phyloP scores from a whole-genome alignment of 2,797 vertebrate species.

The Intellagama lesueurii region DNA sequence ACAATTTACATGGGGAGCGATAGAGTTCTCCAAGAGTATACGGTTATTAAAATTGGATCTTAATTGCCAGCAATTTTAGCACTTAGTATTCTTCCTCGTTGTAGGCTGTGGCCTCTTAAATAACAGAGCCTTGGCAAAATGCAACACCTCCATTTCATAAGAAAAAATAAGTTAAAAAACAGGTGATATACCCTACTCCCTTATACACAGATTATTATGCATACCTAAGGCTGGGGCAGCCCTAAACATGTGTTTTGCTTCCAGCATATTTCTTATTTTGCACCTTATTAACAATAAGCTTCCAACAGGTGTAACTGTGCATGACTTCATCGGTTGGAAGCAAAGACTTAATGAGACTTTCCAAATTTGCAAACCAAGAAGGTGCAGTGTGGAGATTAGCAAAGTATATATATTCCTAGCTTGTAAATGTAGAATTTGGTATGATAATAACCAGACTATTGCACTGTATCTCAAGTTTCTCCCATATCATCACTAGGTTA shows the following conservation, averaged over 20 bases:
- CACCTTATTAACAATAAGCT: slow-evolving; percentile 5
- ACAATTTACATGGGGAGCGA: neutral
- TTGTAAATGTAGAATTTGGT: neutral
- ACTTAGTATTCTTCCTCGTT: neutral
- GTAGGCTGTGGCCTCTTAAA: slow-evolving; percentile 17
- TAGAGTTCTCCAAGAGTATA: neutral
- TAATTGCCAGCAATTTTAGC: neutral
- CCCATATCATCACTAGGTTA: slow-evolving; percentile 3
- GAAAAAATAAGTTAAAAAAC: slow-evolving; percentile 12
- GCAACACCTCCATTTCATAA: slow-evolving; percentile 25
- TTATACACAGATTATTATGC: neutral
- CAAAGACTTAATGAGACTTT: slow-evolving; percentile 34
- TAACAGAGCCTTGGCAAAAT: neutral
- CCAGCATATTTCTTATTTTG: slow-evolving; percentile 13
- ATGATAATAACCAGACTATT: neutral
- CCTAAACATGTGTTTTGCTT: slow-evolving; percentile 4
- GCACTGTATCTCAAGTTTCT: neutral
- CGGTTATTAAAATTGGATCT: neutral
- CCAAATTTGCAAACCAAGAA: slow-evolving; percentile 31
- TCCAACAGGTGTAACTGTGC: neutral
- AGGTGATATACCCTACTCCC: neutral
- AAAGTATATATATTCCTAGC: neutral
- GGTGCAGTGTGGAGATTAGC: slow-evolving; percentile 11
- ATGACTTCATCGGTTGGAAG: slow-evolving; percentile 27
- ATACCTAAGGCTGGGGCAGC: neutral